These are phyloP conservation scores for Papilio polytes DNA, from an alignment of 1,140 invertebrate genomes.

Conservation along the genomic window DNA sequence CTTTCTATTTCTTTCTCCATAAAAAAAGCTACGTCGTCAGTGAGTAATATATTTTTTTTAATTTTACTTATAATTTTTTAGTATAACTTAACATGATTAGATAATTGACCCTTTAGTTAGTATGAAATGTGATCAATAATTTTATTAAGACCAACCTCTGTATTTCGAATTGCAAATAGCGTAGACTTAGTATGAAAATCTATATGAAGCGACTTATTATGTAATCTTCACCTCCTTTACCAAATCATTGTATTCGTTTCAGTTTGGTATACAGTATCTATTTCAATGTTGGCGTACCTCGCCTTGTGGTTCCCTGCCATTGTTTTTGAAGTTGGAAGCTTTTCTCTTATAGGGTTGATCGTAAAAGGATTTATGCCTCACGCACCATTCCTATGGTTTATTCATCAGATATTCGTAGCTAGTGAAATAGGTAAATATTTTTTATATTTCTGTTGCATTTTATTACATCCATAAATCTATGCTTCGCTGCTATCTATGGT, in stretches of 20 bases:
- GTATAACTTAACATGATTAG: neutral
- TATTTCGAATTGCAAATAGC: neutral
- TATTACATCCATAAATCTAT: neutral
- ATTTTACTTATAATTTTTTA: neutral
- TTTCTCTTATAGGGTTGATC: neutral
- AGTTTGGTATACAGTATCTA: conserved; percentile 7
- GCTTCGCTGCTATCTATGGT: no score
- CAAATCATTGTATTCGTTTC: neutral
- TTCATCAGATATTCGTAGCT: conserved; percentile 22
- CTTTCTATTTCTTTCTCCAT: no score
- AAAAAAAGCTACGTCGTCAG: no score
- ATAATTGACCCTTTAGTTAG: neutral
- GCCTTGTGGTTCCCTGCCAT: neutral
- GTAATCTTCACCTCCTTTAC: neutral
- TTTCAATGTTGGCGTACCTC: conserved; percentile 13
- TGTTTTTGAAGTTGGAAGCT: neutral
- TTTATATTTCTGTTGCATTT: neutral
- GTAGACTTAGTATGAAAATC: neutral
- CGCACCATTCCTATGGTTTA: conserved; percentile 20
- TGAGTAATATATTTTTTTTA: no score
- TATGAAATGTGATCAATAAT: neutral
- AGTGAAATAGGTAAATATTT: conserved; percentile 12
- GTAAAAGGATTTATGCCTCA: conserved; percentile 20
- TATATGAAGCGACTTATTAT: neutral
- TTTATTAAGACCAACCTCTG: neutral